Conservation (phyloP, 2,797 vertebrate species). For the Gobionotothen gibberifrons region DNA sequence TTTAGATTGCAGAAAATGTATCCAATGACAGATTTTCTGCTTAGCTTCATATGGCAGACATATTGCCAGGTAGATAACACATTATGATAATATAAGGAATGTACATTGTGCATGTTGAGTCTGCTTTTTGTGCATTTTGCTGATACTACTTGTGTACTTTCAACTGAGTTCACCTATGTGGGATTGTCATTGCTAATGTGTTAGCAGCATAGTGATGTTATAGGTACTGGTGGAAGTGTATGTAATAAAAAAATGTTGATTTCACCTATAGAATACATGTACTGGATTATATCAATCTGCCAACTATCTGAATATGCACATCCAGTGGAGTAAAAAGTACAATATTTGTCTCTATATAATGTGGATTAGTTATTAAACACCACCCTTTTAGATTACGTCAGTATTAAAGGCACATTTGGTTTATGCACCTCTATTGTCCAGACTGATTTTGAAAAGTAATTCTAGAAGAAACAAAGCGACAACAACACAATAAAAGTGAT, state of each 20-base stretch:
- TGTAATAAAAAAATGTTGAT: not conserved
- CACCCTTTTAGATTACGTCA: not conserved
- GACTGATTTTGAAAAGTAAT: slow-evolving; percentile 8
- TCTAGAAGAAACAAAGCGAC: not conserved
- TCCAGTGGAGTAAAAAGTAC: not conserved
- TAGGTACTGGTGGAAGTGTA: not conserved
- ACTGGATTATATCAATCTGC: not conserved
- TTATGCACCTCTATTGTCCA: not conserved
- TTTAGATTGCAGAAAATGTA: not conserved
- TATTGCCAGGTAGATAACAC: not conserved
- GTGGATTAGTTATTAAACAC: not conserved
- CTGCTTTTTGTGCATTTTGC: not conserved
- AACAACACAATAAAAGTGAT: slow-evolving; percentile 9
- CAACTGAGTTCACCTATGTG: too few relatives aligned
- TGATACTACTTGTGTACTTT: not conserved
- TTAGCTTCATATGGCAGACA: not conserved
- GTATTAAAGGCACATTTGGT: slow-evolving; percentile 31
- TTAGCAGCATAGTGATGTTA: not conserved
- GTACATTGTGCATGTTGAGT: not conserved
- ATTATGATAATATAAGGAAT: not conserved
- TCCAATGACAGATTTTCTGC: not conserved
- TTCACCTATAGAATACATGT: not conserved
- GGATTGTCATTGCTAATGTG: not conserved
- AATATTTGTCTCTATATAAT: not conserved
- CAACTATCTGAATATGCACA: not conserved